Evolutionary conservation across 37 sponge, comb jelly and placozoan species (phyloP), one percentile per base, ranked within the genome.

Genomic region (Ephydatia muelleri): DNA sequence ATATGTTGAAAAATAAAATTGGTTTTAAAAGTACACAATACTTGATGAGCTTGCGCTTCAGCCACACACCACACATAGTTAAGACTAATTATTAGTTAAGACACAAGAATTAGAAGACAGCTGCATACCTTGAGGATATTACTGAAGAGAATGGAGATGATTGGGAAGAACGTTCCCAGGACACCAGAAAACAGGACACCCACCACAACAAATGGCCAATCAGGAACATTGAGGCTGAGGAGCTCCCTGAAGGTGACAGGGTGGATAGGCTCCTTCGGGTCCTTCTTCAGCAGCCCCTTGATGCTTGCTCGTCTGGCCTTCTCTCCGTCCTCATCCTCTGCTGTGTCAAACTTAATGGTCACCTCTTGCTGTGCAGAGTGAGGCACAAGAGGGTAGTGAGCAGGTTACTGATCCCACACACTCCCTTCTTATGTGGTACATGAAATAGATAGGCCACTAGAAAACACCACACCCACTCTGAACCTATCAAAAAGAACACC

Each of bases 101-200:
- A 71, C 27, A 30, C 12, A 65, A 65, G 66, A 22, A 21, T 65
- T 14, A 65, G 39, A 82, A 25, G 28, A 28, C 5, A 49, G 11
- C 26, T 38, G 38, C 84, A 67, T 16, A 93, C 95, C 82, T 81
- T 72, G 16, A 96, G 68, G 23, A 91, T 49, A 0, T 67, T 65
- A 49, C 88, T 82, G 84, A 93, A 88, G 73, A 93, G 67, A 26
- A 93, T 87, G 5, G 96, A 77, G 69, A 96, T 68, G 34, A 78
- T 11, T 65, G 96, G 96, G 31, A 93, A 89, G 48, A 91, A 34
- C 9, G 69, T 72, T 2, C 96, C 96, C 28, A 86, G 16, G 27
- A 83, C 47, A 67, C 77, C 85, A 47, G 94, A 85, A 0, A 29
- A 31, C 3, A 93, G 31, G 22, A 86, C 72, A 19, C 96, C 96